Evolutionary conservation across 2,888 invertebrate genomes (phyloP), one percentile per base, ranked within the genome.

Genomic region (Melikaiella ostensackeni): DNA sequence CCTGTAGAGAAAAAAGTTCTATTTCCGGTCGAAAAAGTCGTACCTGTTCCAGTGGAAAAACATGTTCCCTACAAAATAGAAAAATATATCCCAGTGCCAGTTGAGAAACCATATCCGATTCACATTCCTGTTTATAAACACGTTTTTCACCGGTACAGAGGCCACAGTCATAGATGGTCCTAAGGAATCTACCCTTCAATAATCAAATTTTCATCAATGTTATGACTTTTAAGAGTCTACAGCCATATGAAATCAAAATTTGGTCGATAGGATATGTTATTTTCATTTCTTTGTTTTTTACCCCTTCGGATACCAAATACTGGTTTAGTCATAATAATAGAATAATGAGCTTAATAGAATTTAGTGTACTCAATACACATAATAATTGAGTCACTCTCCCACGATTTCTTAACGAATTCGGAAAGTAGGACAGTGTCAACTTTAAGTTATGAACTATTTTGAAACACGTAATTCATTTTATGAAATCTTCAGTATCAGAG

Each of bases 1-100:
- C 95, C 95, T 0, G 93, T 95, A 1, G 95, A 95, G 86, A 95
- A 95, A 87, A 95, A 94, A 35, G 94, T 95, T 11, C 95, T 95
- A 0, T 95, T 94, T 87, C 94, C 95, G 1, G 94, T 95, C 0
- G 95, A 95, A 85, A 95, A 93, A 88, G 92, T 92, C 4, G 94
- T 95, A 0, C 94, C 94, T 16, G 94, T 95, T 61, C 95, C 95
- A 0, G 93, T 94, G 74, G 93, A 95, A 80, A 95, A 95, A 85
- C 94, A 93, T 7, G 93, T 95, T 5, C 95, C 95, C 13, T 94
- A 95, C 59, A 93, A 94, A 62, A 94, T 95, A 0, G 93, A 95
- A 35, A 95, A 95, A 83, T 95, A 95, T 83, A 90, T 95, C 19
- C 93, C 94, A 9, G 94, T 95, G 19, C 94, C 94, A 0, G 94